phyloP scores from a whole-genome alignment of 2,888 invertebrate genomes.

The Athalia cordata region DNA sequence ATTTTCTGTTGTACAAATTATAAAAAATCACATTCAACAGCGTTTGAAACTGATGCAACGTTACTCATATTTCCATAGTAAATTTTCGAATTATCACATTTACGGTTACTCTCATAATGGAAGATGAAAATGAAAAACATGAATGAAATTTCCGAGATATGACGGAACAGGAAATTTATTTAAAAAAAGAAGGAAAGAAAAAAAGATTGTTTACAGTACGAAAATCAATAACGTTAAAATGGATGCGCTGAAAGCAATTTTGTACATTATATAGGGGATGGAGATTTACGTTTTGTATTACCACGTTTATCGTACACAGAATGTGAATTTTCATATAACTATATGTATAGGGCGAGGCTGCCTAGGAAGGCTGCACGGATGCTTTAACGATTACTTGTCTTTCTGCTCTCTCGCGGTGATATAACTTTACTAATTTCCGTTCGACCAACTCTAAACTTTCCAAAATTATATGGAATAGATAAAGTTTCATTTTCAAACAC shows the following conservation, averaged over 20 bases:
- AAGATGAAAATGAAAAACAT: too few species aligned
- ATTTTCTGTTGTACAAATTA: too few species aligned
- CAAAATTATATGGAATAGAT: not conserved
- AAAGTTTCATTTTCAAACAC: not conserved
- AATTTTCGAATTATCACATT: too few species aligned
- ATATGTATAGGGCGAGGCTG: conserved; percentile 1
- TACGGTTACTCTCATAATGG: too few species aligned
- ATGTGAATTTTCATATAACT: not conserved
- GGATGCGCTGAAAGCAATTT: not conserved
- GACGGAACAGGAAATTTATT: too few species aligned
- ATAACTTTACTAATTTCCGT: not conserved
- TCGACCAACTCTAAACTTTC: not conserved
- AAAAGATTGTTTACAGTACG: too few species aligned
- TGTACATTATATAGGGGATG: not conserved
- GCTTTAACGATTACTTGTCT: conserved; percentile 9
- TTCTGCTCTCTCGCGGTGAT: not conserved
- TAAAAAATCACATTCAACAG: too few species aligned
- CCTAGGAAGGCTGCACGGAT: not conserved
- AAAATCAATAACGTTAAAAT: not conserved
- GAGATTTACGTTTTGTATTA: conserved; percentile 2
- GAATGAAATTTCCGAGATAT: too few species aligned
- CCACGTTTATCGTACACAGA: not conserved
- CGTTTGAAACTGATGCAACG: too few species aligned
- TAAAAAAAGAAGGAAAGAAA: too few species aligned
- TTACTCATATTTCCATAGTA: too few species aligned